These are phyloP conservation scores for Mythimna albipuncta DNA, from an alignment of 2,888 invertebrate species.

Conservation along the genomic window DNA sequence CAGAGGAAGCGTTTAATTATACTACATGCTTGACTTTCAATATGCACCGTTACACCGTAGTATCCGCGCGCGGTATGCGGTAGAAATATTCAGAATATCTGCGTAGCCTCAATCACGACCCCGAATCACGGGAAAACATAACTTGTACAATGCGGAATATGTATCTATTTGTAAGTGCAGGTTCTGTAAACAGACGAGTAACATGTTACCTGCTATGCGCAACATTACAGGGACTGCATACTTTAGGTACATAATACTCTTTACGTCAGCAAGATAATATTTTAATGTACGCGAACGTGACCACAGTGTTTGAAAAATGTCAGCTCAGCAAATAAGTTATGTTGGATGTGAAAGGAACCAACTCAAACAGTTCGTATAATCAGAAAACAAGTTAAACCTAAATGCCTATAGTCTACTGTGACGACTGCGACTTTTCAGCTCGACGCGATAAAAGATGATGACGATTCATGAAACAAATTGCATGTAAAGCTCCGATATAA, in stretches of 20 bases:
- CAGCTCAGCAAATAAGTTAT: slow-evolving; percentile 20
- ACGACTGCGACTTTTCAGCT: slow-evolving; percentile 38
- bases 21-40: slow-evolving; percentile 55
- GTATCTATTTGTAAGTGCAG: slow-evolving; percentile 38
- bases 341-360: slow-evolving; percentile 18
- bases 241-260: neutral
- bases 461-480: slow-evolving; percentile 69
- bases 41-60: slow-evolving; percentile 32
- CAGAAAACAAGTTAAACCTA: slow-evolving; percentile 26
- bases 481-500: slow-evolving; percentile 71
- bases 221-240: neutral
- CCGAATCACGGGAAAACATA: slow-evolving; percentile 53
- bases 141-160: slow-evolving; percentile 16
- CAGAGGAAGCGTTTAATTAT: slow-evolving; percentile 44
- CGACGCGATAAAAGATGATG: slow-evolving; percentile 60
- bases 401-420: slow-evolving; percentile 34
- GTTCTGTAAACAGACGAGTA: slow-evolving; percentile 8
- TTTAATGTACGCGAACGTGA: slow-evolving; percentile 20
- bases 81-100: slow-evolving; percentile 57
- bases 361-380: slow-evolving; percentile 23
- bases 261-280: slow-evolving; percentile 10
- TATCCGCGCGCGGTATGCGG: slow-evolving; percentile 49
- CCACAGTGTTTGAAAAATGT: slow-evolving; percentile 18
- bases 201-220: neutral
- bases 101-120: slow-evolving; percentile 51